These are phyloP conservation scores for Temnopleurus reevesii DNA, from an alignment of 53 echinoderm and acorn worm genomes.

Conservation along the genomic window DNA sequence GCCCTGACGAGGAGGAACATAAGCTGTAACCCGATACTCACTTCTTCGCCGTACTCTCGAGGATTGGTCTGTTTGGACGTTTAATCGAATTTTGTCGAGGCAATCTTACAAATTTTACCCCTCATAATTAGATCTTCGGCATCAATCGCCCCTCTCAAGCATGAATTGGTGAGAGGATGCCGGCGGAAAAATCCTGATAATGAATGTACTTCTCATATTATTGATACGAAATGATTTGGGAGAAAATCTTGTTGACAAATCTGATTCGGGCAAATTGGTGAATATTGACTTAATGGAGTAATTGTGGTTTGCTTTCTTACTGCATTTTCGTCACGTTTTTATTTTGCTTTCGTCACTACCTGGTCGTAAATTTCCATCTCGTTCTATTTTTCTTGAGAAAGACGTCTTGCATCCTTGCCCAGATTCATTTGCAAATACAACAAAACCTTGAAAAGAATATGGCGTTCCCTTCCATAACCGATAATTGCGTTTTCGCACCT, in stretches of 20 bases:
- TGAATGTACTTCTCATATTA: constrained; percentile 16
- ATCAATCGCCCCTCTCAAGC: background rate
- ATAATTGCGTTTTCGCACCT: background rate
- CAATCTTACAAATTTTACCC: constrained; percentile 43
- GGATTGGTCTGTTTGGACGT: constrained; percentile 43
- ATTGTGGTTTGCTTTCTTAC: background rate
- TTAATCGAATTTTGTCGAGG: constrained; percentile 48
- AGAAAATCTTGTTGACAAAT: constrained; percentile 1
- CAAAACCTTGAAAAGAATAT: background rate
- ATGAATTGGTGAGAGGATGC: background rate
- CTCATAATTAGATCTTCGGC: constrained; percentile 36
- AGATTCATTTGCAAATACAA: background rate
- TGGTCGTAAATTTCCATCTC: background rate
- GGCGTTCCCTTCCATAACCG: background rate
- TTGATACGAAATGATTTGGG: constrained; percentile 20
- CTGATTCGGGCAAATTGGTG: background rate
- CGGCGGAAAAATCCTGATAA: background rate
- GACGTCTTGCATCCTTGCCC: background rate
- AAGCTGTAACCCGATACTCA: constrained; percentile 22
- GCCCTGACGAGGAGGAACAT: background rate
- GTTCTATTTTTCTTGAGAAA: background rate
- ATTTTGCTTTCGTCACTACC: background rate
- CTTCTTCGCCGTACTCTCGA: background rate
- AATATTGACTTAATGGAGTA: constrained; percentile 19
- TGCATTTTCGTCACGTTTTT: background rate